These are phyloP conservation scores for Gonatopus flavifemur DNA, from an alignment of 1,140 invertebrate genomes.

Conservation along the genomic window DNA sequence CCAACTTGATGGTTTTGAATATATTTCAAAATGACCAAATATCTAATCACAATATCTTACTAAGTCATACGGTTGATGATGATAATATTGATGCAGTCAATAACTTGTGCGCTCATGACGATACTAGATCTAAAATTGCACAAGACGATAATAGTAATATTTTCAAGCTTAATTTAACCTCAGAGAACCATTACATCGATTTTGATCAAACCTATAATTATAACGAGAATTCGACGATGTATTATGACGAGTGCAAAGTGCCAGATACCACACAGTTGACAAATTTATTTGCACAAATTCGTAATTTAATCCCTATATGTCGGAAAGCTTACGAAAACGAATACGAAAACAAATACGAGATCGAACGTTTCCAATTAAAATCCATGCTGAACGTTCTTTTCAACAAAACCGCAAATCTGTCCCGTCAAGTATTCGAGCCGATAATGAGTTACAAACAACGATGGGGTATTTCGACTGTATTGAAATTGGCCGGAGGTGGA, in stretches of 20 bases:
- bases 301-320: conserved; percentile 38
- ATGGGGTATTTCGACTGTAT: conserved; percentile 63
- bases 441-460: conserved; percentile 44
- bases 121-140: too few relatives aligned
- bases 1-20: conserved; percentile 26
- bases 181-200: too few relatives aligned
- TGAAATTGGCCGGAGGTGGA: conserved; percentile 73
- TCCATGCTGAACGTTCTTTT: conserved; percentile 37
- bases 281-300: conserved; percentile 25
- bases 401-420: conserved; percentile 5
- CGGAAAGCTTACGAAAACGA: conserved; percentile 30
- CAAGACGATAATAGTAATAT: too few relatives aligned
- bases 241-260: conserved; percentile 1
- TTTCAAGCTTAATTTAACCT: too few relatives aligned
- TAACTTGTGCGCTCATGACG: too few relatives aligned
- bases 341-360: conserved; percentile 27
- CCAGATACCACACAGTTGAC: conserved; percentile 20
- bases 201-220: too few relatives aligned
- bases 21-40: conserved; percentile 34
- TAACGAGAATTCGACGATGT: too few relatives aligned
- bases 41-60: conserved; percentile 26
- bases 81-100: too few relatives aligned
- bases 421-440: conserved; percentile 21
- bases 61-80: conserved; percentile 8
- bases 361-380: conserved; percentile 40